Conservation (phyloP, 2,888 invertebrate genomes). For the Bibio marci region DNA sequence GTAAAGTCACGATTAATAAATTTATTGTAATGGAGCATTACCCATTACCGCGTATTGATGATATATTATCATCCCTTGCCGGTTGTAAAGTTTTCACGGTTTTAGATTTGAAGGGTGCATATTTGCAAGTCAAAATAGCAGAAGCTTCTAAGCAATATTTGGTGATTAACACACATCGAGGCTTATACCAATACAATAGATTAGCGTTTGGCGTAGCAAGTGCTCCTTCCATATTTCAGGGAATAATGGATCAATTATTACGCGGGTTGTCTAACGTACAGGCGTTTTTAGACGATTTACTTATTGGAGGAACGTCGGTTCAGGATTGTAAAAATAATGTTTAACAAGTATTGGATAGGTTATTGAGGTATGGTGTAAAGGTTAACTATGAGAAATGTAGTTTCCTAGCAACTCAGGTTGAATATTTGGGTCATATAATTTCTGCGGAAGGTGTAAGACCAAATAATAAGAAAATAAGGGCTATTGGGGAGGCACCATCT, state of each 20-base stretch:
- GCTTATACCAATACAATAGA: slow-evolving; percentile 11
- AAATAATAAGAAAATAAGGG: slow-evolving; percentile 6
- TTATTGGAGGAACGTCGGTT: not conserved
- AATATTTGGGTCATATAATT: slow-evolving; percentile 9
- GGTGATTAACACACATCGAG: slow-evolving; percentile 12
- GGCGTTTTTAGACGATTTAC: slow-evolving; percentile 3
- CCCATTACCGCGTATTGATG: slow-evolving; percentile 16
- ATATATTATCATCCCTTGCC: slow-evolving; percentile 15
- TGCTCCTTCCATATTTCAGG: slow-evolving; percentile 11
- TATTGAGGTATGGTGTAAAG: not conserved
- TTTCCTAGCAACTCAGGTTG: slow-evolving; percentile 7
- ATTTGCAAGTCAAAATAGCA: slow-evolving; percentile 12
- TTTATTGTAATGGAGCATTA: slow-evolving; percentile 14
- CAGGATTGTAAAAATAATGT: not conserved
- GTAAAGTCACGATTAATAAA: slow-evolving; percentile 13
- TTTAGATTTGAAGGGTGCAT: slow-evolving; percentile 13
- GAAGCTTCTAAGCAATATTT: slow-evolving; percentile 12
- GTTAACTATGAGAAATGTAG: slow-evolving; percentile 9
- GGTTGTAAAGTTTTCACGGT: slow-evolving; percentile 11
- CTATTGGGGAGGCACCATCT: slow-evolving; percentile 7
- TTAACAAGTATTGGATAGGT: not conserved
- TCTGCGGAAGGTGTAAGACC: slow-evolving; percentile 7
- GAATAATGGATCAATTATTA: slow-evolving; percentile 6
- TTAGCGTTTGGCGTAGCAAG: slow-evolving; percentile 11
- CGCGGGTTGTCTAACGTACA: slow-evolving; percentile 4